Conservation (phyloP, 35 echinoderm and acorn worm genomes). For the Ptychodera flava region DNA sequence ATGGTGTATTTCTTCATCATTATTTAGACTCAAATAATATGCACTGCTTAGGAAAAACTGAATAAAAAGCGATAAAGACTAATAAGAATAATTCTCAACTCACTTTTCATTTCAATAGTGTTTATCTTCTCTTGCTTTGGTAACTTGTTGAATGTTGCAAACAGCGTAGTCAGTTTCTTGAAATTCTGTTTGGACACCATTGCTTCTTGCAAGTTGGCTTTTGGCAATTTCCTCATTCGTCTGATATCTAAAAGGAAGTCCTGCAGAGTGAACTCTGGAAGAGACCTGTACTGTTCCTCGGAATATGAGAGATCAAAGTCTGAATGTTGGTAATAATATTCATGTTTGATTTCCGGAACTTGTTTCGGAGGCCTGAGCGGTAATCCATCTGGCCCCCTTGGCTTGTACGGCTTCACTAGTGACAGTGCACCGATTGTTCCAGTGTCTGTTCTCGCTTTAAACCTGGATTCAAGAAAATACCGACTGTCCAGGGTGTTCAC, state of each 20-base stretch:
- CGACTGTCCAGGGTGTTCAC: slow-evolving; percentile 44
- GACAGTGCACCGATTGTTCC: slow-evolving; percentile 56
- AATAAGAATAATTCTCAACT: no score
- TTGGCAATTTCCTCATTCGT: slow-evolving; percentile 33
- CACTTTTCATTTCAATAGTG: slow-evolving; percentile 87
- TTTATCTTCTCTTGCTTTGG: slow-evolving; percentile 64
- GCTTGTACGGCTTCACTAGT: slow-evolving; percentile 82
- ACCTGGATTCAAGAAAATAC: slow-evolving; percentile 72
- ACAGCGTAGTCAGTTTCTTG: slow-evolving; percentile 94
- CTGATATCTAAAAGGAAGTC: slow-evolving; percentile 52
- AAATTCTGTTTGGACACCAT: slow-evolving; percentile 93
- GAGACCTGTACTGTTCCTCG: slow-evolving; percentile 24
- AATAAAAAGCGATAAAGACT: no score
- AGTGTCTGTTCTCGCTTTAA: slow-evolving; percentile 39
- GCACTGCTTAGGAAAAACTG: no score
- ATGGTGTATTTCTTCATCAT: no score
- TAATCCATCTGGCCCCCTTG: slow-evolving; percentile 80
- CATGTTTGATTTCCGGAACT: slow-evolving; percentile 60
- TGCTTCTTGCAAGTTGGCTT: slow-evolving; percentile 42
- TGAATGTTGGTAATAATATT: slow-evolving; percentile 44
- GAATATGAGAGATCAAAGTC: background rate
- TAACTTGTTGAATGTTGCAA: slow-evolving; percentile 74
- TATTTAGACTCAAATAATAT: no score
- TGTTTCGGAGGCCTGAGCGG: slow-evolving; percentile 62
- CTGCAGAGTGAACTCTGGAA: slow-evolving; percentile 68